Conservation (phyloP, 2,797 vertebrate species). For the Ctenopoma kingsleyae region DNA sequence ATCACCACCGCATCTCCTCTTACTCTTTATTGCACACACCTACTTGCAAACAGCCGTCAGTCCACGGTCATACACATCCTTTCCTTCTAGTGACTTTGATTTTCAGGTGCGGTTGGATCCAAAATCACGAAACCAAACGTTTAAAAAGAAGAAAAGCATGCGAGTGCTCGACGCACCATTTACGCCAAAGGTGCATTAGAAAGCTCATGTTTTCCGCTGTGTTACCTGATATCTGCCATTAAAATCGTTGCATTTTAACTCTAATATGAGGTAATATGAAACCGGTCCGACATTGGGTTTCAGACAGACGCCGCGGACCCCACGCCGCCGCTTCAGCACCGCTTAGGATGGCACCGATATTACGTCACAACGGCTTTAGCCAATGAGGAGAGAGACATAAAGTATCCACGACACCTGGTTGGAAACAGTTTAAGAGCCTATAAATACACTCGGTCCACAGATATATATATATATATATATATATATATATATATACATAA, state of each 20-base stretch:
- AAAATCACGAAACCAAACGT: conserved; percentile 37
- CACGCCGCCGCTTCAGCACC: conserved; percentile 42
- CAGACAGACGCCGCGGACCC: conserved; percentile 22
- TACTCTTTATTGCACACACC: neutral
- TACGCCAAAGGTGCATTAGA: conserved; percentile 4
- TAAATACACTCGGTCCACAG: neutral
- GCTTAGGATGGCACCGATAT: conserved; percentile 5
- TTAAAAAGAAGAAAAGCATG: neutral
- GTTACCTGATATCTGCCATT: neutral
- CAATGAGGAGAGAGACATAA: conserved; percentile 57
- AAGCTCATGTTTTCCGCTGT: neutral
- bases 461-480: no score
- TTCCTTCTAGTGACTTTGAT: conserved; percentile 32
- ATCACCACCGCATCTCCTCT: neutral
- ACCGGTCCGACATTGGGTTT: conserved; percentile 41
- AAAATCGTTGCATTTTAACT: conserved; percentile 4
- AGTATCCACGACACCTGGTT: conserved; percentile 33
- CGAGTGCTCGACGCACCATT: conserved; percentile 3
- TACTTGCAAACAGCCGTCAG: conserved; percentile 44
- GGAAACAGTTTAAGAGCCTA: conserved; percentile 6
- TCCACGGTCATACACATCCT: conserved; percentile 32
- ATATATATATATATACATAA: no score
- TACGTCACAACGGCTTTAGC: conserved; percentile 59
- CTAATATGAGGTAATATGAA: neutral
- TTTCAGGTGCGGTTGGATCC: conserved; percentile 6